Evolutionary conservation across 2,113 vertebrate genomes (phyloP).

Genomic region (Bothrops jararaca): DNA sequence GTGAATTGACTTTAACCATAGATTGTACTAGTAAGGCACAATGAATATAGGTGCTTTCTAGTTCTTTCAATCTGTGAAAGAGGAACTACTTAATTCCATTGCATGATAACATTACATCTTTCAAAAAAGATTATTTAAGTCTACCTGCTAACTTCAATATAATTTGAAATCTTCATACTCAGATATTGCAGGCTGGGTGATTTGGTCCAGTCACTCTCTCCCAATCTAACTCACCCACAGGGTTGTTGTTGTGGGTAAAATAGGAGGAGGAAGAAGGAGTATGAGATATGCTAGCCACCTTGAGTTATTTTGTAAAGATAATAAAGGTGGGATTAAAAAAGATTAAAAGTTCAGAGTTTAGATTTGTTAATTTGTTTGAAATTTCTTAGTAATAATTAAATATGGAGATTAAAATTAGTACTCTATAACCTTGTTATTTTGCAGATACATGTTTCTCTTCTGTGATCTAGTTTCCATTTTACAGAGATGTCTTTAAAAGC

Average conservation of each 20-base stretch:
- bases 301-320: too few species aligned
- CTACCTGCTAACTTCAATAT: slow-evolving; percentile 34
- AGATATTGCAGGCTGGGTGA: too few species aligned
- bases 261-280: too few species aligned
- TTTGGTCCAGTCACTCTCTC: too few species aligned
- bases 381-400: not conserved
- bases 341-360: not conserved
- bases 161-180: slow-evolving; percentile 50
- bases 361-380: not conserved
- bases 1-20: slow-evolving; percentile 49
- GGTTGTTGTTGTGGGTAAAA: too few species aligned
- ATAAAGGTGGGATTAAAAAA: not conserved
- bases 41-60: slow-evolving; percentile 51
- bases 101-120: slow-evolving; percentile 34
- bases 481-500: not conserved
- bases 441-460: not conserved
- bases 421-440: not conserved
- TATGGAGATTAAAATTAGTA: not conserved
- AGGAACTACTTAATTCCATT: slow-evolving; percentile 49
- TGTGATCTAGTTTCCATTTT: not conserved
- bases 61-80: slow-evolving; percentile 42
- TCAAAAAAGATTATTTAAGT: slow-evolving; percentile 52
- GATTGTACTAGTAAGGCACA: slow-evolving; percentile 48
- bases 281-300: too few species aligned
- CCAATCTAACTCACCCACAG: too few species aligned